Base-by-base conservation (phyloP, 64 coral and sea anemone species). In the Montipora sp. region DNA sequence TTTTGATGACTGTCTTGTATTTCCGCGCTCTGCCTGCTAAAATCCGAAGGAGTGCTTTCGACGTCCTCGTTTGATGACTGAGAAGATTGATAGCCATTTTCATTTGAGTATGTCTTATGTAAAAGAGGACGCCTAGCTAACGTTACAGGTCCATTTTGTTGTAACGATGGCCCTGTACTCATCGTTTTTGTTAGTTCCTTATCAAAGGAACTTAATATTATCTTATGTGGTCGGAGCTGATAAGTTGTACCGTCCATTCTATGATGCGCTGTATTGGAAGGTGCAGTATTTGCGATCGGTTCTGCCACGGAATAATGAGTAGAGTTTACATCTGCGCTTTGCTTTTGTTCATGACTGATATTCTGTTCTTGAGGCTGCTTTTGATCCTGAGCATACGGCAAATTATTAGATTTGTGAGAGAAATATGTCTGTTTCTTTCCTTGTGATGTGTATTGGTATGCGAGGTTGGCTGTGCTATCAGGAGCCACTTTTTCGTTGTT, bases 201-300 rank as follows among this genome's bases (percentile, higher is more conserved):
- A 49, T 85, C 82, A 70, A 85, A 85, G 6, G 82, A 46, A 16
- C 82, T 85, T 20, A 71, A 43, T 21, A 85, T 85, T 85, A 85
- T 72, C 65, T 85, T 85, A 72, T 85, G 82, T 5, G 82, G 82
- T 11, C 82, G 61, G 3, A 85, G 47, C 45, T 71, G 82, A 20
- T 50, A 50, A 12, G 46, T 48, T 18, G 20, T 71, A 16, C 16
- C 48, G 0, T 50, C 82, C 19, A 50, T 27, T 71, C 18, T 15
- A 21, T 47, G 5, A 85, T 47, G 18, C 21, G 43, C 45, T 49
- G 43, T 44, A 48, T 70, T 19, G 1, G 18, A 49, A n/a, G 8
- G 43, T 50, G 16, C 46, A 12, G 63, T 5, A 69, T 18, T 70
- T 49, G 66, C 15, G 7, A 71, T 5, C 5, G 18, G 9, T 21